Evolutionary conservation across 2,888 invertebrate species (phyloP).

Genomic region (Carterocephalus palaemon): DNA sequence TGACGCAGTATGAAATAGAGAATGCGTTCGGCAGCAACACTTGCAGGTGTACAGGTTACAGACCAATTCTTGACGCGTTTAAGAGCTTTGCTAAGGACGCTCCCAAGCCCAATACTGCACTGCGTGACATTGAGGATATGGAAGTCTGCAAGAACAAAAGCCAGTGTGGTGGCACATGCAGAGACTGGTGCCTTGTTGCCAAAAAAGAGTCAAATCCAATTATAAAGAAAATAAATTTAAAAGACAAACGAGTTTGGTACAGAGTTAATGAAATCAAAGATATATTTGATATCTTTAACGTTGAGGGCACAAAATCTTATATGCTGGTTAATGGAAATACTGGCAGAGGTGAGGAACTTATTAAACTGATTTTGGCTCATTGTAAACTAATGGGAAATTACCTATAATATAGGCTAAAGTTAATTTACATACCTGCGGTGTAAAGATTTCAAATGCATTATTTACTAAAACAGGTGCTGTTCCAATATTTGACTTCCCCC

Average conservation of each 20-base stretch:
- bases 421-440: no score
- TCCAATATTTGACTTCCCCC: constrained; percentile 50
- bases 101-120: constrained; percentile 47
- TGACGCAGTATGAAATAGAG: constrained; percentile 83
- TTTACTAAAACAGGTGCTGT: constrained; percentile 50
- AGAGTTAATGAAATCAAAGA: constrained; percentile 70
- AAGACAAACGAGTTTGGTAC: constrained; percentile 69
- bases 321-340: constrained; percentile 81
- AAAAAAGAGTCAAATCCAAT: constrained; percentile 70
- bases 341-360: constrained; percentile 34
- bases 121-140: constrained; percentile 69
- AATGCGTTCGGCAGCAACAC: constrained; percentile 85
- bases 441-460: no score
- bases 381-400: neutral
- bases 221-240: constrained; percentile 52
- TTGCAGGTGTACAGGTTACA: constrained; percentile 87
- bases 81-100: constrained; percentile 83
- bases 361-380: neutral
- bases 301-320: constrained; percentile 71
- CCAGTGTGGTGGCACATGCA: constrained; percentile 26
- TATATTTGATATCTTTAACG: constrained; percentile 71
- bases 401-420: no score
- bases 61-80: constrained; percentile 86
- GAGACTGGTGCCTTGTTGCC: constrained; percentile 44
- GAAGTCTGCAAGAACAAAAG: constrained; percentile 38